Conservation (phyloP, 2,113 vertebrate genomes). For the Tauraco erythrolophus region DNA sequence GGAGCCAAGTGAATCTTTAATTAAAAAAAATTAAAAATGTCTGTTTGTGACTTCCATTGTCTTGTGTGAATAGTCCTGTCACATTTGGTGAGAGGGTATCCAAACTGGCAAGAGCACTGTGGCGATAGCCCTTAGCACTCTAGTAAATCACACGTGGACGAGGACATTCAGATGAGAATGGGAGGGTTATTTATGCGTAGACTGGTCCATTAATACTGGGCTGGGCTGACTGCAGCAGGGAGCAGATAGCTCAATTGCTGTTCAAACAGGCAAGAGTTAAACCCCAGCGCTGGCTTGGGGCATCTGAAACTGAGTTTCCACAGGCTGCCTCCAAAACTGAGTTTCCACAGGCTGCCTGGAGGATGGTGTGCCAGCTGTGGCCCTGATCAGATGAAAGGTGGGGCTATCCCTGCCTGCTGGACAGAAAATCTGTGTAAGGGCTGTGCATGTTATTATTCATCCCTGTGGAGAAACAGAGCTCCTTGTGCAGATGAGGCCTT, state of each 20-base stretch:
- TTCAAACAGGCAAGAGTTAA: neutral
- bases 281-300: neutral
- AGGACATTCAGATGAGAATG: neutral
- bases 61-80: neutral
- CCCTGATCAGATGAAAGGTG: neutral
- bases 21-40: neutral
- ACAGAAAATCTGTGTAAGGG: neutral
- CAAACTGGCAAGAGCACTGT: neutral
- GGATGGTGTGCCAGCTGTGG: neutral
- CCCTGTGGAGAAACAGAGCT: neutral
- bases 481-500: neutral
- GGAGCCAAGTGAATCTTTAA: neutral
- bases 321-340: neutral
- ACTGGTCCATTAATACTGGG: neutral
- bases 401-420: neutral
- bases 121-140: neutral
- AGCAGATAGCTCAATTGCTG: neutral
- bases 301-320: neutral
- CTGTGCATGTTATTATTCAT: neutral
- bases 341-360: neutral
- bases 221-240: neutral
- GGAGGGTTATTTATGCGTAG: neutral
- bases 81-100: neutral
- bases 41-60: neutral
- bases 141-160: neutral